Conservation (phyloP, 1,140 invertebrate species). For the Aphelinus certus region DNA sequence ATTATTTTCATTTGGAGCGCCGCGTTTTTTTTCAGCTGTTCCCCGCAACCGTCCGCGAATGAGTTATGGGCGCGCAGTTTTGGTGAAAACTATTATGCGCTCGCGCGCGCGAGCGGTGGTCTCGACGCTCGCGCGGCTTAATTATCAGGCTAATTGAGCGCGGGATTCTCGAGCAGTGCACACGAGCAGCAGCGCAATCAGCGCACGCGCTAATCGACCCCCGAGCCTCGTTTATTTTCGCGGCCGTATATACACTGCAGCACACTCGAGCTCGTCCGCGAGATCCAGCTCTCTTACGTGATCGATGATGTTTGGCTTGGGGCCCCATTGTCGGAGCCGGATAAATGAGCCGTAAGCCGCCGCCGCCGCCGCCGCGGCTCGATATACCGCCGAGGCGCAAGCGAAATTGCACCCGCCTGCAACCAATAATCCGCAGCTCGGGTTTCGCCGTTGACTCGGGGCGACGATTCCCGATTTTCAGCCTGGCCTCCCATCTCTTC, state of each 20-base stretch:
- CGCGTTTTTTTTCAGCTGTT: slow-evolving; percentile 1
- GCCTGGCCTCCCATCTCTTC: too few relatives aligned
- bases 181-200: slow-evolving; percentile 6
- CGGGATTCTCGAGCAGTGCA: neutral
- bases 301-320: slow-evolving; percentile 16
- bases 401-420: too few relatives aligned
- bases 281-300: neutral
- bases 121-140: slow-evolving; percentile 13
- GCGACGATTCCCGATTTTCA: too few relatives aligned
- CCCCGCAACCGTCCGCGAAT: neutral
- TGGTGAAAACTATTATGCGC: slow-evolving; percentile 32
- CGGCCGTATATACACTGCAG: neutral
- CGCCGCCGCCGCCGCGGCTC: too few relatives aligned
- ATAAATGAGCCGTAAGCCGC: slow-evolving; percentile 13
- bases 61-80: slow-evolving; percentile 22
- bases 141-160: slow-evolving; percentile 25
- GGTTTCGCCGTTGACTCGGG: too few relatives aligned
- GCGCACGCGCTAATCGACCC: slow-evolving; percentile 9
- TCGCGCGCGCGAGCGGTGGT: neutral
- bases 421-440: too few relatives aligned
- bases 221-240: slow-evolving; percentile 19
- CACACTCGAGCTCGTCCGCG: neutral
- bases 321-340: neutral
- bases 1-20: slow-evolving; percentile 38
- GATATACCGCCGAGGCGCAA: too few relatives aligned